Evolutionary conservation across 2,113 vertebrate species (phyloP).

Genomic region (Sturnira hondurensis): DNA sequence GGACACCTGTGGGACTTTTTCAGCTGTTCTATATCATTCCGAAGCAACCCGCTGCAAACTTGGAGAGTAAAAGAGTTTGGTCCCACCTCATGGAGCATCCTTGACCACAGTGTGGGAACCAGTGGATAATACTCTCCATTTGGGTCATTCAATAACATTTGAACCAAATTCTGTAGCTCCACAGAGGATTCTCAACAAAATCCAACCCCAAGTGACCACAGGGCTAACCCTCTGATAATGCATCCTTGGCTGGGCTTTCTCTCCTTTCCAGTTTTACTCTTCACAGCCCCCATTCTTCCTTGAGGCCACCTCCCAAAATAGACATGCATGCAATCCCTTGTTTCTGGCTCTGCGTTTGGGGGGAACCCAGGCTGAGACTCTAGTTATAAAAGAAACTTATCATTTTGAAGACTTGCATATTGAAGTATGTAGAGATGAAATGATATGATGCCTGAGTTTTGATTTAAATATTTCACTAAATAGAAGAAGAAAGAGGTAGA

Average conservation of each 20-base stretch:
- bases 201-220: neutral
- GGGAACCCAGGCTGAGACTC: neutral
- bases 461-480: neutral
- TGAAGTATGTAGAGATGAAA: neutral
- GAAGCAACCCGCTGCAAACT: neutral
- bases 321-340: neutral
- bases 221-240: neutral
- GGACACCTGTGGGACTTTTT: neutral
- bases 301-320: neutral
- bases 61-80: neutral
- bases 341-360: neutral
- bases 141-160: neutral
- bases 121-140: neutral
- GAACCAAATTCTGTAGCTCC: neutral
- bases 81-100: neutral
- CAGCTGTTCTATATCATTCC: neutral
- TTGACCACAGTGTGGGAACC: neutral
- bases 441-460: neutral
- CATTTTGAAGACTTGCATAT: neutral
- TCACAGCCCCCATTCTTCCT: neutral
- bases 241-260: neutral
- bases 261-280: neutral
- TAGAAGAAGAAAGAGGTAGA: neutral
- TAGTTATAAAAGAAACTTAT: neutral
- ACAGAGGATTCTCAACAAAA: neutral